Conservation (phyloP, 1,140 invertebrate genomes). For the Achroia grisella region DNA sequence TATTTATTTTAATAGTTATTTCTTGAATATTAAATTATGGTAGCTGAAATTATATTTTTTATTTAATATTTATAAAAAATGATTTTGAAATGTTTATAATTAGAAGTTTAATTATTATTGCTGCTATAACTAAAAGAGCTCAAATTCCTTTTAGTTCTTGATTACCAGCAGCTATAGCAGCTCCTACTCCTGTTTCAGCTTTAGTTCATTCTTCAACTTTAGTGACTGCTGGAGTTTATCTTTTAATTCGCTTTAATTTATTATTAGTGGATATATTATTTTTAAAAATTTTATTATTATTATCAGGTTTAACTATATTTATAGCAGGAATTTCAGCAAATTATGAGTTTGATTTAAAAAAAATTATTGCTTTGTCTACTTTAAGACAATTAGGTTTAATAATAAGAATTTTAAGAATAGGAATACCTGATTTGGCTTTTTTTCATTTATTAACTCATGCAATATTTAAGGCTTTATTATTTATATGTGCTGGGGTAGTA, state of each 20-base stretch:
- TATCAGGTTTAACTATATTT: slow-evolving; percentile 75
- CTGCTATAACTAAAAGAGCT: slow-evolving; percentile 81
- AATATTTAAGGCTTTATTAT: slow-evolving; percentile 34
- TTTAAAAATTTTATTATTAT: slow-evolving; percentile 59
- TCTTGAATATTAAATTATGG: slow-evolving; percentile 73
- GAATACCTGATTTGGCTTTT: slow-evolving; percentile 69
- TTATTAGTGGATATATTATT: slow-evolving; percentile 37
- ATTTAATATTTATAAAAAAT: slow-evolving; percentile 64
- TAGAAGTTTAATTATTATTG: slow-evolving; percentile 71
- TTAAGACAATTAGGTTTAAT: slow-evolving; percentile 81
- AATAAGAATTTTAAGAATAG: slow-evolving; percentile 74
- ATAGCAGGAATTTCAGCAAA: slow-evolving; percentile 75
- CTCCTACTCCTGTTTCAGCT: slow-evolving; percentile 80
- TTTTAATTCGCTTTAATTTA: slow-evolving; percentile 78
- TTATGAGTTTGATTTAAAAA: slow-evolving; percentile 80
- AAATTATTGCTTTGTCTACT: slow-evolving; percentile 83
- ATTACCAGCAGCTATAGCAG: slow-evolving; percentile 80
- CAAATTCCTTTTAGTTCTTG: slow-evolving; percentile 82
- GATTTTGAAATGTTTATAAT: slow-evolving; percentile 59
- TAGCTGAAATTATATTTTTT: slow-evolving; percentile 69
- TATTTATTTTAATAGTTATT: slow-evolving; percentile 74
- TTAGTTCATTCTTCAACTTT: slow-evolving; percentile 85
- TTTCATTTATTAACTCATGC: slow-evolving; percentile 67
- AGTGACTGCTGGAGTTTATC: slow-evolving; percentile 82
- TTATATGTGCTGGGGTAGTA: slow-evolving; percentile 47